Conservation (phyloP, 1,140 invertebrate species). For the Macrobrachium rosenbergii region DNA sequence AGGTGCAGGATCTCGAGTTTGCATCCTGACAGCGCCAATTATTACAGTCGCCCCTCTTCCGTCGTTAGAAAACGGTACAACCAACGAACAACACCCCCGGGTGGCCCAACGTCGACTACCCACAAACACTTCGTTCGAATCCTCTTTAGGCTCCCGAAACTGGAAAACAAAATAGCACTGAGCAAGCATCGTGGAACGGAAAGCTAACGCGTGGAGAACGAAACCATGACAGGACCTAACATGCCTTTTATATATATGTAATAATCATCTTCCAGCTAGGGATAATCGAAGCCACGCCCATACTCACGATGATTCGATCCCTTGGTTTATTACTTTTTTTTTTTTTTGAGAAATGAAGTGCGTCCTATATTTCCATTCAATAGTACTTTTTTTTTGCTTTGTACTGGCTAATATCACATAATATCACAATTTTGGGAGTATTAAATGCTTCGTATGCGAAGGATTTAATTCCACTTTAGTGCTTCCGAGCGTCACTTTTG, state of each 20-base stretch:
- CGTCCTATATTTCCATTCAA: neutral
- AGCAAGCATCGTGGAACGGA: too few species aligned
- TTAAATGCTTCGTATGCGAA: constrained; percentile 3
- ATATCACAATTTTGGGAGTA: constrained; percentile 21
- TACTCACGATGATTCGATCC: neutral
- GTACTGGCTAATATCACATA: constrained; percentile 28
- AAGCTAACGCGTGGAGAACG: too few species aligned
- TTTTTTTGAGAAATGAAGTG: too few species aligned
- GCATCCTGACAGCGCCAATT: neutral
- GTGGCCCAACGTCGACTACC: neutral
- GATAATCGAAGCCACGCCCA: neutral
- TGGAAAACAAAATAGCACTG: too few species aligned
- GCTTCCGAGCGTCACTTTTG: neutral
- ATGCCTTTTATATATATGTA: too few species aligned
- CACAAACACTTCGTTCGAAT: too few species aligned
- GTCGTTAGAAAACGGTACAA: neutral
- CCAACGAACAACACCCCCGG: neutral
- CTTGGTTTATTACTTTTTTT: too few species aligned
- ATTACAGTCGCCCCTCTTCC: neutral
- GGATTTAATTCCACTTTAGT: constrained; percentile 14
- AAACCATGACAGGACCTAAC: too few species aligned
- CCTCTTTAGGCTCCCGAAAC: neutral
- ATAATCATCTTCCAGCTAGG: neutral
- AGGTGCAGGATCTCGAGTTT: constrained; percentile 12
- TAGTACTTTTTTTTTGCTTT: constrained; percentile 2